Conservation (phyloP, 2,113 vertebrate genomes). For the Anoura caudifer region DNA sequence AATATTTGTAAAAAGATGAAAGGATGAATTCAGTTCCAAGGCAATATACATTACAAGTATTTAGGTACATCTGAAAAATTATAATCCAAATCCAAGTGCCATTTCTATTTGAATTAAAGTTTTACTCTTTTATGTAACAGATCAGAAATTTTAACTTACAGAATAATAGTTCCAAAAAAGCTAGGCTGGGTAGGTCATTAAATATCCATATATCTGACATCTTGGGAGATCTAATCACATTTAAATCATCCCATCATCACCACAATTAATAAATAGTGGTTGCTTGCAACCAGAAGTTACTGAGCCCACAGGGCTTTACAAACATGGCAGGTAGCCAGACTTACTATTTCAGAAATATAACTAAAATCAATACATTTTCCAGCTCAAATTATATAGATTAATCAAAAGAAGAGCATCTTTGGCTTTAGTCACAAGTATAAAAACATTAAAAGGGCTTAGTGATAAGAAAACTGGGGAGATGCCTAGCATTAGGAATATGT, state of each 20-base stretch:
- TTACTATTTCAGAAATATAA: neutral
- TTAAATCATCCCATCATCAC: neutral
- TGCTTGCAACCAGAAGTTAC: neutral
- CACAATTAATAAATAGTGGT: neutral
- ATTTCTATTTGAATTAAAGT: neutral
- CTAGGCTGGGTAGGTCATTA: neutral
- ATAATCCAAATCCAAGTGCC: neutral
- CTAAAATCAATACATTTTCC: neutral
- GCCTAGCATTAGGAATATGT: neutral
- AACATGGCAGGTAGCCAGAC: neutral
- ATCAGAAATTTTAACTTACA: constrained; percentile 22
- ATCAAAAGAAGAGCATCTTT: neutral
- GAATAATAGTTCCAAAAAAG: neutral
- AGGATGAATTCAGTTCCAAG: neutral
- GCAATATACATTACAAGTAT: neutral
- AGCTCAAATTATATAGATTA: neutral
- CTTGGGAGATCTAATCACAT: neutral
- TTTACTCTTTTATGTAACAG: neutral
- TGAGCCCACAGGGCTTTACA: neutral
- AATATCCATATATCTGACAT: neutral
- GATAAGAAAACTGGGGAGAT: neutral
- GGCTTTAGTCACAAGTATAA: neutral
- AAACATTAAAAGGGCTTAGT: neutral
- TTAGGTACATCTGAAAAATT: constrained; percentile 8
- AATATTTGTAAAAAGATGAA: neutral